Evolutionary conservation across 1,140 invertebrate species (phyloP).

Genomic region (Drosophila ambigua): DNA sequence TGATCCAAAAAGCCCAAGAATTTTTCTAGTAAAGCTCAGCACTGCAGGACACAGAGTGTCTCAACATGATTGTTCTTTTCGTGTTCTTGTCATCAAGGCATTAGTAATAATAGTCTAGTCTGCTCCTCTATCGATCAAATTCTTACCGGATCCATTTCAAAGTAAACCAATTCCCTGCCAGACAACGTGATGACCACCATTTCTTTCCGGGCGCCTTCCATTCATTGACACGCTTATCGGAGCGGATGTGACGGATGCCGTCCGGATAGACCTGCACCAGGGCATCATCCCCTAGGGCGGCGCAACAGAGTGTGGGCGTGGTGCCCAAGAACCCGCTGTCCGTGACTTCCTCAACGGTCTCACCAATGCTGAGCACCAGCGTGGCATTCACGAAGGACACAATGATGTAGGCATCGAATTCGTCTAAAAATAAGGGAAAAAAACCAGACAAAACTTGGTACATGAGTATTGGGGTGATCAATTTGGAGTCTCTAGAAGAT

Average conservation of each 20-base stretch:
- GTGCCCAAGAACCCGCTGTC: conserved; percentile 99
- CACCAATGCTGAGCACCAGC: conserved; percentile 99
- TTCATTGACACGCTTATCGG: conserved; percentile 99
- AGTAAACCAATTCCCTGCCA: conserved; percentile 99
- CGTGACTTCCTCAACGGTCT: conserved; percentile 99
- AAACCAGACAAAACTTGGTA: conserved; percentile 13
- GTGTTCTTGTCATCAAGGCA: conserved; percentile 83
- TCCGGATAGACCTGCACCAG: conserved; percentile 99
- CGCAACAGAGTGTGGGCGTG: conserved; percentile 98
- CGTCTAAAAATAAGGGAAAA: conserved; percentile 64
- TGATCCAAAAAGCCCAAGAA: not conserved
- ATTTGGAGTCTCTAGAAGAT: not conserved
- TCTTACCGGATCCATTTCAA: conserved; percentile 99
- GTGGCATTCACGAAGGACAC: conserved; percentile 99
- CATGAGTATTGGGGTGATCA: conserved; percentile 14
- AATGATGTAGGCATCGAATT: conserved; percentile 99
- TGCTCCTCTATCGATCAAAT: not conserved
- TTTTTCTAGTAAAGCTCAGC: conserved; percentile 58
- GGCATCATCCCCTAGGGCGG: conserved; percentile 98
- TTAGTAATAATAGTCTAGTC: no score
- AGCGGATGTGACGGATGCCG: conserved; percentile 98
- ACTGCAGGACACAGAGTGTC: conserved; percentile 84
- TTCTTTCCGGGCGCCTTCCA: conserved; percentile 99
- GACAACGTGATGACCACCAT: conserved; percentile 98
- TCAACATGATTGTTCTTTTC: conserved; percentile 83